These are phyloP conservation scores for Hybos culiciformis DNA, from an alignment of 2,888 invertebrate genomes.

Conservation along the genomic window DNA sequence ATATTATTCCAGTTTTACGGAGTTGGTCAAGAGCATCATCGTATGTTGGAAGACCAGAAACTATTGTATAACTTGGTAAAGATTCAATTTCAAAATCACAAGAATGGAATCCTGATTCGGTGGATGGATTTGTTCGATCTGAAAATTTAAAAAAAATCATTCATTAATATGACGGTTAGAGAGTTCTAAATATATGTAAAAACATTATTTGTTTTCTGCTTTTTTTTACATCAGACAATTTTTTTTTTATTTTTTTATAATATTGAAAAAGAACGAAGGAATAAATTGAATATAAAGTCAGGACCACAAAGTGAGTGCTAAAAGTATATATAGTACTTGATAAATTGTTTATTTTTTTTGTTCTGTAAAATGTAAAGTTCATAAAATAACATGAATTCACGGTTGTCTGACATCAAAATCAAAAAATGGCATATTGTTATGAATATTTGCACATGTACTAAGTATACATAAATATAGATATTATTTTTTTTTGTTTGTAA, in stretches of 20 bases:
- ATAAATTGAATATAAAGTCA: background rate
- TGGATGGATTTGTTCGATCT: slow-evolving; percentile 35
- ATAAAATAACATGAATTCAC: too few relatives aligned
- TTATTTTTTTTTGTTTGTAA: too few relatives aligned
- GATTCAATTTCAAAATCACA: slow-evolving; percentile 40
- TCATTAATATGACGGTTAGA: background rate
- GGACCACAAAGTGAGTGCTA: too few relatives aligned
- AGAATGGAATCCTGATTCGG: slow-evolving; percentile 26
- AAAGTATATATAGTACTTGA: too few relatives aligned
- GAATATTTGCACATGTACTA: too few relatives aligned
- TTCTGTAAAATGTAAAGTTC: too few relatives aligned
- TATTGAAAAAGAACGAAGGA: background rate
- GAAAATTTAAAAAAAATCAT: slow-evolving; percentile 21
- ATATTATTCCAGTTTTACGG: slow-evolving; percentile 34
- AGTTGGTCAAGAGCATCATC: slow-evolving; percentile 48
- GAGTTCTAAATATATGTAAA: background rate
- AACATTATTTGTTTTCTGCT: too few relatives aligned
- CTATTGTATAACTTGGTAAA: slow-evolving; percentile 48
- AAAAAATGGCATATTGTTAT: too few relatives aligned
- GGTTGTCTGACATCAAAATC: too few relatives aligned
- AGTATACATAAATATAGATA: too few relatives aligned
- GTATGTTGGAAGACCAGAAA: slow-evolving; percentile 49
- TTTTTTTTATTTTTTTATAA: background rate
- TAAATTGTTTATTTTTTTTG: too few relatives aligned
- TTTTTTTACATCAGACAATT: background rate